Evolutionary conservation across 2,113 vertebrate species (phyloP), one percentile per base, ranked within the genome.

Genomic region (Mesembrinibis cayennensis): DNA sequence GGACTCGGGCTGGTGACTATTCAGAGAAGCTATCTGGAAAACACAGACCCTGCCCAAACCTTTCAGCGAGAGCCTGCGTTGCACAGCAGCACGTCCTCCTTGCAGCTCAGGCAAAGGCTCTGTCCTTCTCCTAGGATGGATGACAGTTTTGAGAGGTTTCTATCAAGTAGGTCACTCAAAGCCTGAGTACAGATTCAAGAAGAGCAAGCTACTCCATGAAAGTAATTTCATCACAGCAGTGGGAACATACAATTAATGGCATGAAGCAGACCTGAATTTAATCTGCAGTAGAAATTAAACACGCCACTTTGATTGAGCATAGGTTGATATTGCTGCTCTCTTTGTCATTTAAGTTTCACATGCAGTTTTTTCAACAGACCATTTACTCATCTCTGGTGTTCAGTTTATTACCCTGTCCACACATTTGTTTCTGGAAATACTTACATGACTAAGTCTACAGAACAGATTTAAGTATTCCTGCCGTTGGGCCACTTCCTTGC

Each of bases 291-390:
- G 73, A 71, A 83, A 72, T 50, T 13, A 78, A 81, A 67, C 34
- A 40, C 1, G 1, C 7, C 14, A 3, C 72, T 40, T 32, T 16
- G 49, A 71, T 2, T 40, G 45, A 84, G 69, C 1, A 0, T 2
- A 23, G 58, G 38, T 6, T 73, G 84, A 44, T 77, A 14, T 3
- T 47, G 50, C n/a, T 88, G 40, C 79, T 92, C 3, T 21, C 71
- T 49, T 14, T 27, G n/a, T 6, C 36, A 27, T 32, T 77, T 44
- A 32, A 26, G 47, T 77, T 89, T 71, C 78, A 59, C 26, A 5
- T 0, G 7, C 23, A 66, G 42, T 3, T 82, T 92, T 91, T 83
- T 10, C 90, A 80, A 55, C 36, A 86, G 77, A 19, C 29, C 66
- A 34, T n/a, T 52, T 15, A 26, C 71, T n/a, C 34, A 21, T 20